Conservation (phyloP, 2,113 vertebrate species). For the Rhegmatorhina hoffmannsi region DNA sequence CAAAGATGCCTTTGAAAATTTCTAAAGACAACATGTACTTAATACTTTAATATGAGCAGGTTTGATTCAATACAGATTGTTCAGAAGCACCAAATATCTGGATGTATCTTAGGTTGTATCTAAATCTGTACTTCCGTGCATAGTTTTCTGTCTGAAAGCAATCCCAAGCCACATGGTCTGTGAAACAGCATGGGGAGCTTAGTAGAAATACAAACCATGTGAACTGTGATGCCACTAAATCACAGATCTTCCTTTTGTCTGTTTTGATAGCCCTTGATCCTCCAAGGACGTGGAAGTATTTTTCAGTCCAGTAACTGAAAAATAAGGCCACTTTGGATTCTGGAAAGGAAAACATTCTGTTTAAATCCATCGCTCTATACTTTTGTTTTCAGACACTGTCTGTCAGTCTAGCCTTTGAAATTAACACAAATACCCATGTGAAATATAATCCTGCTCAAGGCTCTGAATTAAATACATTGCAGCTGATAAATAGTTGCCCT, state of each 20-base stretch:
- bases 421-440: constrained; percentile 64
- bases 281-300: constrained; percentile 52
- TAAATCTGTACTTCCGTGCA: constrained; percentile 77
- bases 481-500: constrained; percentile 48
- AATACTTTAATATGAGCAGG: constrained; percentile 77
- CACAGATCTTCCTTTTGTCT: constrained; percentile 72
- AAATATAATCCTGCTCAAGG: constrained; percentile 55
- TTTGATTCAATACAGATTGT: constrained; percentile 73
- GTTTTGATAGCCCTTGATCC: constrained; percentile 74
- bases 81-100: constrained; percentile 56
- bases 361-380: constrained; percentile 51
- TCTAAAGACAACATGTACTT: constrained; percentile 74
- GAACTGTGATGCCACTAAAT: constrained; percentile 62
- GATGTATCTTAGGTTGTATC: constrained; percentile 72
- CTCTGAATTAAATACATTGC: constrained; percentile 56
- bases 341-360: constrained; percentile 59
- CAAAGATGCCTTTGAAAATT: constrained; percentile 76
- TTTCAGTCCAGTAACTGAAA: constrained; percentile 43
- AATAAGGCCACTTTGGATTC: constrained; percentile 42
- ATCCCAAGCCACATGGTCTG: constrained; percentile 59
- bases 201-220: constrained; percentile 77
- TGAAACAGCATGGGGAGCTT: constrained; percentile 69
- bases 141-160: constrained; percentile 69
- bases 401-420: constrained; percentile 67
- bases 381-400: constrained; percentile 56